A percentile compares a stretch with the other conserved stretches of the same genome.
phyloP scores from a whole-genome alignment of 2,888 invertebrate genomes.

The Meandrusa payeni region DNA sequence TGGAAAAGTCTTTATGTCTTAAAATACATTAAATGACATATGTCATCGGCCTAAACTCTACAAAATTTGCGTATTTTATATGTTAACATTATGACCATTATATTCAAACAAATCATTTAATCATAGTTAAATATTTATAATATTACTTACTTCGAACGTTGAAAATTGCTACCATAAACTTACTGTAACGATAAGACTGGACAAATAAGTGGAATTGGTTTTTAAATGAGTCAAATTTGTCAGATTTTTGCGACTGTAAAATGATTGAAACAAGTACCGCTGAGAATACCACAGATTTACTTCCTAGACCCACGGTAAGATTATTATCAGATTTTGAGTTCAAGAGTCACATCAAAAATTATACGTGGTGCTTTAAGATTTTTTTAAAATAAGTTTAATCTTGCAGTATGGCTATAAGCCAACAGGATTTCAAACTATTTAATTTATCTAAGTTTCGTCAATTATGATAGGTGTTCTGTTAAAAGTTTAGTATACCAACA shows the following conservation, averaged over 20 bases:
- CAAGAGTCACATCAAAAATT: no score
- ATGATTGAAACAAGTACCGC: slow-evolving; percentile 66
- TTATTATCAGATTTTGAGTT: no score
- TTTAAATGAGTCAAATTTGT: slow-evolving; percentile 20
- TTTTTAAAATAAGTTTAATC: no score
- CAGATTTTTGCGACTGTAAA: slow-evolving; percentile 32
- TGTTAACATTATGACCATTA: slow-evolving; percentile 61
- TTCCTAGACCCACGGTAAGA: slow-evolving; percentile 37
- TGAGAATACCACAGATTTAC: slow-evolving; percentile 47
- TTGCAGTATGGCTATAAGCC: no score
- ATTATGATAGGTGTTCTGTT: no score
- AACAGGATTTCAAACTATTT: no score
- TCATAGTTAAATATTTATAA: slow-evolving; percentile 15
- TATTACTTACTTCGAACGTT: slow-evolving; percentile 10
- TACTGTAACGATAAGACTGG: slow-evolving; percentile 10
- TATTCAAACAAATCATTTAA: slow-evolving; percentile 49
- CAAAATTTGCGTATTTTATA: slow-evolving; percentile 65
- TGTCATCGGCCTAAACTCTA: slow-evolving; percentile 64
- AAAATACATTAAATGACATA: slow-evolving; percentile 55
- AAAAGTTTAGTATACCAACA: no score
- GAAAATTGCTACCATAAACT: slow-evolving; percentile 8
- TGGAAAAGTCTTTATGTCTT: slow-evolving; percentile 49
- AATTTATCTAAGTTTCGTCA: no score
- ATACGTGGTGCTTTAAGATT: no score
- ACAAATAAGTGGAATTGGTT: slow-evolving; percentile 16